Evolutionary conservation across 2,888 invertebrate species (phyloP).

Genomic region (Oscheius sp.): DNA sequence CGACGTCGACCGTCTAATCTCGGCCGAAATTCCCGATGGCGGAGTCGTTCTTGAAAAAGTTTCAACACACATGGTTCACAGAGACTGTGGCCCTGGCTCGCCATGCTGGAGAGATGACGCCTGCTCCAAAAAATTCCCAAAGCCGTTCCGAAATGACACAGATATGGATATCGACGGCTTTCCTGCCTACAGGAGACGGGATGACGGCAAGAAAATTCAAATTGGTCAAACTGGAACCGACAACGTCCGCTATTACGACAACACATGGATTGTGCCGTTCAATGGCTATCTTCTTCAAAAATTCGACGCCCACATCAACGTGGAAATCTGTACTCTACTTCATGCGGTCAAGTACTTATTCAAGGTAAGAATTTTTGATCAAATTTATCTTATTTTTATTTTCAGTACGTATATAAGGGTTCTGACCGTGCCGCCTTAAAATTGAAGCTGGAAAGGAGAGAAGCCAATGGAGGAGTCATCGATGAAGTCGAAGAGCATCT

Average conservation of each 20-base stretch:
- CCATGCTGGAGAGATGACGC: conserved; percentile 73
- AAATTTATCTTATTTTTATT: background rate
- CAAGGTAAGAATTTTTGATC: conserved; percentile 51
- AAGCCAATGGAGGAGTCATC: conserved; percentile 6
- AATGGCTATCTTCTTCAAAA: conserved; percentile 58
- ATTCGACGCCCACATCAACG: conserved; percentile 63
- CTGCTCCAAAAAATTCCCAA: conserved; percentile 74
- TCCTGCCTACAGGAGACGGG: conserved; percentile 72
- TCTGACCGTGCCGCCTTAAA: conserved; percentile 34
- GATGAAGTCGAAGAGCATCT: conserved; percentile 43
- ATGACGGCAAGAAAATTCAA: conserved; percentile 44
- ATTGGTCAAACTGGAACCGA: background rate
- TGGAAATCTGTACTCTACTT: conserved; percentile 68
- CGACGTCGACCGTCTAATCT: background rate
- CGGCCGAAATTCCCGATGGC: conserved; percentile 57
- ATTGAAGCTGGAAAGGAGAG: background rate
- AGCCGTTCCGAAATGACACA: conserved; percentile 66
- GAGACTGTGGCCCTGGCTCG: conserved; percentile 54
- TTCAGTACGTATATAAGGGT: conserved; percentile 62
- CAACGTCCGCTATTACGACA: conserved; percentile 49
- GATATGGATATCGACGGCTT: conserved; percentile 70
- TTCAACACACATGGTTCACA: conserved; percentile 60
- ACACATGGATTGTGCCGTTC: conserved; percentile 73
- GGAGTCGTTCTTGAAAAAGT: conserved; percentile 41
- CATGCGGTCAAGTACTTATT: conserved; percentile 51